Evolutionary conservation across 2,113 vertebrate species (phyloP), one percentile per base, ranked within the genome.

Genomic region (Junco hyemalis): DNA sequence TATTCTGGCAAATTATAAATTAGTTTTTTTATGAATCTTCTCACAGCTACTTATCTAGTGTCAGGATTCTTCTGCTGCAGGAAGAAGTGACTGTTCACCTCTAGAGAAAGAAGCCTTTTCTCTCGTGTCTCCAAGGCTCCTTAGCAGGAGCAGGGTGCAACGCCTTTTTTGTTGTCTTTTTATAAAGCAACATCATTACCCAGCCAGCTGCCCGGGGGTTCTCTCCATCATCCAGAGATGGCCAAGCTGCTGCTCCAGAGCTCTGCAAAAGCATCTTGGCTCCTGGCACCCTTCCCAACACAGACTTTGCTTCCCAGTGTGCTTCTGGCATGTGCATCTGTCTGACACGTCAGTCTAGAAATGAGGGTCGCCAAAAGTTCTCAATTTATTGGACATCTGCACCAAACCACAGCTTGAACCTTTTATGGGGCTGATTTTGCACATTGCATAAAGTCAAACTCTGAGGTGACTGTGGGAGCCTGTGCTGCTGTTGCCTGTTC

Each of bases 21-120:
- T 96, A 97, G 95, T 11, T 96, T 95, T 90, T 96, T 97, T 94
- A 96, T 94, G 96, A 97, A 97, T 96, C 92, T 88, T 71, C 88
- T 88, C 86, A 79, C 65, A 95, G 86, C 76, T 91, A 89, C 86
- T 95, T 86, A 95, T 88, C 82, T 79, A 48, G 64, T 81, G 59
- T 63, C 83, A 82, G 81, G 74, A 60, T 82, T 36, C 78, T 68
- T 2, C 71, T 81, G 64, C 93, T 91, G 72, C 13, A 76, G 70
- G 65, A 91, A 60, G 76, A 63, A 73, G 60, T 17, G 60, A 82
- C 69, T 72, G 48, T 24, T 86, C 93, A 90, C 90, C 90, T 90
- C 47, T 19, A 44, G 76, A 92, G 73, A 54, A 91, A 70, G 69
- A 23, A 79, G n/a, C 24, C 64, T 50, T 45, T 90, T 59, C 90